These are phyloP conservation scores for Hyperoplus immaculatus DNA, from an alignment of 2,797 vertebrate genomes.

Conservation along the genomic window DNA sequence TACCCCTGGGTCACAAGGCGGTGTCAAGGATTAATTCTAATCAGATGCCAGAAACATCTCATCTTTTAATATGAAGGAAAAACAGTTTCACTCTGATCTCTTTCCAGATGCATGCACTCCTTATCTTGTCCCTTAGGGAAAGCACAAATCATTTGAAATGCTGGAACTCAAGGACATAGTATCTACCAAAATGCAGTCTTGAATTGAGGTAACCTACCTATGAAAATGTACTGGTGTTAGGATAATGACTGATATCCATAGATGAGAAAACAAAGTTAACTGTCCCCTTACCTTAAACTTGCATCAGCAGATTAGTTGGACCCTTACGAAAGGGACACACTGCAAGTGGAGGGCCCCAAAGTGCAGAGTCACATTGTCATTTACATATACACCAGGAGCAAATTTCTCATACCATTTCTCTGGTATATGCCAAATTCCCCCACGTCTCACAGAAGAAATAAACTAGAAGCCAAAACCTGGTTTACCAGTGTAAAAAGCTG, in stretches of 20 bases:
- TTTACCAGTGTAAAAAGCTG: neutral
- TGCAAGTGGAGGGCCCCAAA: too few species aligned
- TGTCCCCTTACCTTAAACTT: neutral
- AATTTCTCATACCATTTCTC: too few species aligned
- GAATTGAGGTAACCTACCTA: neutral
- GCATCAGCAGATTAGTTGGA: neutral
- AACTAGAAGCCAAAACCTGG: too few species aligned
- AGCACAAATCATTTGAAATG: neutral
- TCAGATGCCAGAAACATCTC: constrained; percentile 1
- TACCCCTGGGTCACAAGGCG: neutral
- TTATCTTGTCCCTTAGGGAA: neutral
- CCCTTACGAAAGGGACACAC: too few species aligned
- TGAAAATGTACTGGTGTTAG: neutral
- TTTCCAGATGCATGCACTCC: neutral
- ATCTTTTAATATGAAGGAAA: neutral
- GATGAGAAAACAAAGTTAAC: neutral
- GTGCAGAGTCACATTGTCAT: neutral
- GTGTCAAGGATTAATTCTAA: neutral
- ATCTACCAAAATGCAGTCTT: neutral
- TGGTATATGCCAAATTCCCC: too few species aligned
- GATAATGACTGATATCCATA: neutral
- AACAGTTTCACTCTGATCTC: neutral
- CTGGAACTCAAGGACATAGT: neutral
- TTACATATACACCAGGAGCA: neutral
- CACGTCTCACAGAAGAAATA: too few species aligned